These are phyloP conservation scores for Corydoras sp. DNA, from an alignment of 2,113 vertebrate genomes.

Conservation along the genomic window DNA sequence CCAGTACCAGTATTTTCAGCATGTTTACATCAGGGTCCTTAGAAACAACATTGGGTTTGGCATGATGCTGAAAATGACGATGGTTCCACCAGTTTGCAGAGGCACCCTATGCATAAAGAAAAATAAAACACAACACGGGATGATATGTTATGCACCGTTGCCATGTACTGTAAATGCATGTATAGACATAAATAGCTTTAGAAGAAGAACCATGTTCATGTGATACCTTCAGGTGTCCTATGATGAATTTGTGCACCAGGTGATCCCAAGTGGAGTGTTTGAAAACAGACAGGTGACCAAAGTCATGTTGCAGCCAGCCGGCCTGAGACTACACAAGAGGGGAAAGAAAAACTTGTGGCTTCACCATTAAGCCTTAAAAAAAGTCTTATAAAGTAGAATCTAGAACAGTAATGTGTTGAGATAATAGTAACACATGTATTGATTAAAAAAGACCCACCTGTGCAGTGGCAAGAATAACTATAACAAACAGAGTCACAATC, in stretches of 20 bases:
- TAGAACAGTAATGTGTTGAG: too few relatives aligned
- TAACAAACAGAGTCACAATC: conserved; percentile 71
- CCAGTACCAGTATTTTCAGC: conserved; percentile 81
- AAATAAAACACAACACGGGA: conserved; percentile 3
- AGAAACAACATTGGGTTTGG: conserved; percentile 85
- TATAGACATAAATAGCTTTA: too few relatives aligned
- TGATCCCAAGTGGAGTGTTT: conserved; percentile 86
- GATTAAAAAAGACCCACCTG: conserved; percentile 69
- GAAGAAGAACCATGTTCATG: background rate
- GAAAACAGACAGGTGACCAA: conserved; percentile 92
- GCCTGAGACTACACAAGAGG: conserved; percentile 71
- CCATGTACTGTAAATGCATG: too few relatives aligned
- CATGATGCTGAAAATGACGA: conserved; percentile 91
- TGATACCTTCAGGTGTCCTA: conserved; percentile 86
- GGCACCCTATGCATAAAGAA: conserved; percentile 70
- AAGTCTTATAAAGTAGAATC: too few relatives aligned
- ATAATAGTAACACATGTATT: background rate
- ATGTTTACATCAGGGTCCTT: conserved; percentile 95
- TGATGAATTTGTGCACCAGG: conserved; percentile 81
- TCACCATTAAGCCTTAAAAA: too few relatives aligned
- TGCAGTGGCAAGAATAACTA: conserved; percentile 70
- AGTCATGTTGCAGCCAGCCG: conserved; percentile 95
- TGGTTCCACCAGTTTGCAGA: conserved; percentile 98
- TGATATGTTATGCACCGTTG: background rate
- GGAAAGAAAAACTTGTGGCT: background rate